These are phyloP conservation scores for Empis livida DNA, from an alignment of 2,888 invertebrate species.

Conservation along the genomic window DNA sequence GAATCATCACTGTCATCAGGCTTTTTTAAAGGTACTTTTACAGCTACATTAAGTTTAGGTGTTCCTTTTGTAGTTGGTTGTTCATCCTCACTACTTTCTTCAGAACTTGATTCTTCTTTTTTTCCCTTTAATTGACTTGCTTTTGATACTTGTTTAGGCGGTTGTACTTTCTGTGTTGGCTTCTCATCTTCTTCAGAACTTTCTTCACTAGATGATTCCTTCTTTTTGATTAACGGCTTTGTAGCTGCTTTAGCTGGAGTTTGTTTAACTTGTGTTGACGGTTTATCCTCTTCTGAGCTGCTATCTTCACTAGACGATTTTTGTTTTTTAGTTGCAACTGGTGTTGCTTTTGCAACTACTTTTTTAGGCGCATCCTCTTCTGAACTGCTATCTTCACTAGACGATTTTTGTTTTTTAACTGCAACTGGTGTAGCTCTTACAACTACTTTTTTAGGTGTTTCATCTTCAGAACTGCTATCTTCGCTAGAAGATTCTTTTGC, in stretches of 20 bases:
- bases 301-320: constrained; percentile 30
- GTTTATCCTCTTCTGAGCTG: constrained; percentile 26
- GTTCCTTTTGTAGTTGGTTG: constrained; percentile 11
- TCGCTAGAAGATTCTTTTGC: too few relatives aligned
- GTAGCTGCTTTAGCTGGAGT: constrained; percentile 15
- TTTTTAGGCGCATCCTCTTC: constrained; percentile 23
- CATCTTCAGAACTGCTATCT: too few relatives aligned
- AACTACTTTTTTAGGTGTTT: too few relatives aligned
- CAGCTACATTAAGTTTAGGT: constrained; percentile 22
- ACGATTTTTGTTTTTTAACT: constrained; percentile 26
- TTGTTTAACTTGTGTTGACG: constrained; percentile 8
- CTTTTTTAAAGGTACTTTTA: constrained; percentile 12
- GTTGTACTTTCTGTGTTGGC: constrained; percentile 17
- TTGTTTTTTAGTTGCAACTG: constrained; percentile 9
- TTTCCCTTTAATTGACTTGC: constrained; percentile 20
- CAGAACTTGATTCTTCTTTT: constrained; percentile 18
- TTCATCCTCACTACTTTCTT: constrained; percentile 11
- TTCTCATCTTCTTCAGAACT: constrained; percentile 16
- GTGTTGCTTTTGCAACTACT: constrained; percentile 14
- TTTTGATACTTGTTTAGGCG: constrained; percentile 11
- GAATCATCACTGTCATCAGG: constrained; percentile 4
- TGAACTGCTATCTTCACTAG: constrained; percentile 34
- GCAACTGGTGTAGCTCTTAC: constrained; percentile 7
- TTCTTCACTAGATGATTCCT: constrained; percentile 1
- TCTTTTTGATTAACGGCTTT: constrained; percentile 7